Base-by-base conservation (phyloP, 2,888 invertebrate species). In the Luperina nickerlii region DNA sequence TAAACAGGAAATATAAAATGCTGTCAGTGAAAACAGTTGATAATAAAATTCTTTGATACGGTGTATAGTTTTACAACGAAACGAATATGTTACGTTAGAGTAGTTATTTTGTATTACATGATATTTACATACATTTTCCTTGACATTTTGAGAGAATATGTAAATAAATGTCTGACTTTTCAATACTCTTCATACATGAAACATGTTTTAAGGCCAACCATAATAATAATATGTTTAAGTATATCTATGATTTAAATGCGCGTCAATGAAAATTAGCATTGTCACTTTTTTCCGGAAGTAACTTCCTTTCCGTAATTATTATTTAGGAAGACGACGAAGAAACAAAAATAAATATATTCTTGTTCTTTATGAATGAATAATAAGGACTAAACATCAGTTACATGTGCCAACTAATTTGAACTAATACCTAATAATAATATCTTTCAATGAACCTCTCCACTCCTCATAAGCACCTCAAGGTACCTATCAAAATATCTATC, bases 141-240 rank as follows among this genome's bases (percentile, higher is more conserved):
- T 90, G 86, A 90, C 87, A 86, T 88, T 88, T 88, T 65, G 13
- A 65, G 48, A 69, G 60, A 78, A 72, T 68, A 71, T 70, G 57
- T 79, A 32, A 72, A 79, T 74, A 45, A 74, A 75, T 83, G 45
- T 42, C 54, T 71, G 76, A 15, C 32, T 32, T 32, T 32, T 32
- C 32, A 32, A 32, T 32, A 1, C 32, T 63, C 9, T 51, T 76
- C 66, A 48, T 63, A 71, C 54, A 74, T 76, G 20, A 74, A 65
- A 73, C 73, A 20, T 65, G 32, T 48, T 45, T 51, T 67, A 57
- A 42, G 32, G 60, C 32, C n/a, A n/a, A n/a, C 6, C 9, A 38
- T 38, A 38, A 32, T 32, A n/a, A n/a, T n/a, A n/a, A 3, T 18
- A 11, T 57, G 15, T 27, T 20, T 45, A 11, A 0, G 11, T 15